Conservation (phyloP, 2,888 invertebrate species). For the Cabera pusaria region DNA sequence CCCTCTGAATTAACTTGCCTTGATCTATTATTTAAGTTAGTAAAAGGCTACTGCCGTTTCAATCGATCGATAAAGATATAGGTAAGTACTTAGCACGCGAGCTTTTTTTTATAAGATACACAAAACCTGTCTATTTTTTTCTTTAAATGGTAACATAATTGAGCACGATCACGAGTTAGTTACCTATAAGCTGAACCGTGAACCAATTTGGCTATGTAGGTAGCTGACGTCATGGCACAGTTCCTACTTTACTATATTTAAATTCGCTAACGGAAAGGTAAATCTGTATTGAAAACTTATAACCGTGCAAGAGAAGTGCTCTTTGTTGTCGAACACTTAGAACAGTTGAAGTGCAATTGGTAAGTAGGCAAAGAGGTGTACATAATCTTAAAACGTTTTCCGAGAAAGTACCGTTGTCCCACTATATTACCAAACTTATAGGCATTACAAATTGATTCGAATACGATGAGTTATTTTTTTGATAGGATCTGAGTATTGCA, state of each 20-base stretch:
- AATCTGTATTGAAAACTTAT: constrained; percentile 1
- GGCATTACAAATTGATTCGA: constrained; percentile 25
- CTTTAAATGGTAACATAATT: constrained; percentile 30
- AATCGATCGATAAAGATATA: constrained; percentile 26
- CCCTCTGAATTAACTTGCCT: constrained; percentile 61
- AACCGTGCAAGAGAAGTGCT: background rate
- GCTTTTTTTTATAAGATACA: constrained; percentile 21
- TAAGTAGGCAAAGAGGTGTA: constrained; percentile 5
- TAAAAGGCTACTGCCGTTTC: constrained; percentile 38
- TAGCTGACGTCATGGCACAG: constrained; percentile 29
- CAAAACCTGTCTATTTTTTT: constrained; percentile 24
- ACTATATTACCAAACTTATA: constrained; percentile 15
- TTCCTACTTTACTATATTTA: constrained; percentile 28
- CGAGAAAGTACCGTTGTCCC: constrained; percentile 22
- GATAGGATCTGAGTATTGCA: constrained; percentile 33
- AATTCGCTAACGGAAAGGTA: constrained; percentile 10
- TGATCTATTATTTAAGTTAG: constrained; percentile 48
- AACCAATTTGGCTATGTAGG: constrained; percentile 26
- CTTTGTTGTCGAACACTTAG: constrained; percentile 3
- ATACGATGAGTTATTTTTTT: constrained; percentile 23
- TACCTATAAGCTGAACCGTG: constrained; percentile 20
- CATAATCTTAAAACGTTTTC: background rate
- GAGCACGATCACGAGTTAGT: constrained; percentile 28
- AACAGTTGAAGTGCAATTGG: constrained; percentile 1
- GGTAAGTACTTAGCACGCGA: constrained; percentile 24